Evolutionary conservation across 2,888 invertebrate genomes (phyloP), one percentile per base, ranked within the genome.

Genomic region (Cephus nigrinus): DNA sequence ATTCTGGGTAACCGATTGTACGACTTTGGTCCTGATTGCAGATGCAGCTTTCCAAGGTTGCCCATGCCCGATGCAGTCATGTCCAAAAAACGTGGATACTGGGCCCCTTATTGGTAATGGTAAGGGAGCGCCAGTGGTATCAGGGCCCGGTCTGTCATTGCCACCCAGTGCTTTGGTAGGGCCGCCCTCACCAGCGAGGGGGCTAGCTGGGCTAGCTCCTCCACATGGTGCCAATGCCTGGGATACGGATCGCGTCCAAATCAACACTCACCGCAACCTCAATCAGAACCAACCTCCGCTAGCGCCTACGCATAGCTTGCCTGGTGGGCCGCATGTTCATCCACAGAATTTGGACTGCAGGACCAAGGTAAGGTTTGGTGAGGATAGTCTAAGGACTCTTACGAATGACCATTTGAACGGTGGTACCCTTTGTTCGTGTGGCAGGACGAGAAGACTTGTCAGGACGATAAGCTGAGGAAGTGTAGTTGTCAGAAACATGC

Each of bases 31-130:
- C 15, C 31, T 71, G 71, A 33, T 87, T 87, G 75, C 88, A 93
- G 93, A 93, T 91, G 92, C 92, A 90, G 93, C 95, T 92, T 93
- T 95, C 91, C 94, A 94, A 89, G 93, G 94, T 93, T 97, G 97
- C 93, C 96, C 97, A 89, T 97, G 97, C 94, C 96, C 97, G 93
- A 95, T 97, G 94, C 96, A 96, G 94, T 95, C 97, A 95, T 97
- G 97, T 97, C 96, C 97, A 97, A 97, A 97, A 97, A 97, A 97
- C 97, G 97, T 96, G 95, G 96, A 95, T 97, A 97, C 97, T 97
- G 97, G 97, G 95, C 97, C 97, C 96, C 97, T 96, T 97, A 97
- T 96, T 97, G 97, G 97, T 96, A 96, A 96, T 95, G 95, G 96
- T 96, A 97, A 96, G 94, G 93, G 93, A 92, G 91, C 91, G 91